Evolutionary conservation across 2,113 vertebrate species (phyloP).

Genomic region (Syrrhaptes paradoxus): DNA sequence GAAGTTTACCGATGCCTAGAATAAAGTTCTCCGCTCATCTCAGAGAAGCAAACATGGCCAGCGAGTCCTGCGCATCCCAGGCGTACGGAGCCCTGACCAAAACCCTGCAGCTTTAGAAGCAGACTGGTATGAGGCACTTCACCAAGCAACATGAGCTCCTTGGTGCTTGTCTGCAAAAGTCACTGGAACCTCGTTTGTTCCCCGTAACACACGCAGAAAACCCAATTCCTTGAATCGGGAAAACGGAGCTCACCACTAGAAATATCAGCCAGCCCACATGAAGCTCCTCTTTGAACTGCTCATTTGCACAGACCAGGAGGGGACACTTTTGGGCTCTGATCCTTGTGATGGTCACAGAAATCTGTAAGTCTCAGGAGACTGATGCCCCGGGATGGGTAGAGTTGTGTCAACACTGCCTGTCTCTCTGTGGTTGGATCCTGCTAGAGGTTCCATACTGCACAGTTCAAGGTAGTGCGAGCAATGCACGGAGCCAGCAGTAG

Average conservation of each 20-base stretch:
- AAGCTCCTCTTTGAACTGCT: neutral
- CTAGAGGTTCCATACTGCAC: neutral
- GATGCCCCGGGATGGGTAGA: neutral
- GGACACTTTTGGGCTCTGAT: neutral
- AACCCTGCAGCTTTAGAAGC: neutral
- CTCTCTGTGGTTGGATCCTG: neutral
- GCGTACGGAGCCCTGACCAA: rapidly evolving
- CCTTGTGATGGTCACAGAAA: neutral
- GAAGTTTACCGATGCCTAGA: neutral
- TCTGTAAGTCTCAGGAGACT: neutral
- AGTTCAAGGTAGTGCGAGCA: neutral
- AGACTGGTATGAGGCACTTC: neutral
- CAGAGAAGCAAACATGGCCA: neutral
- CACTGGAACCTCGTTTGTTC: neutral
- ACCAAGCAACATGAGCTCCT: neutral
- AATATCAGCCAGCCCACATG: neutral
- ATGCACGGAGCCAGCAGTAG: neutral
- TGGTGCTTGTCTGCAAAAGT: neutral
- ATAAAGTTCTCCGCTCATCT: neutral
- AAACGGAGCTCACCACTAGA: neutral
- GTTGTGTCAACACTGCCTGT: neutral
- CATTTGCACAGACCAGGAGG: neutral
- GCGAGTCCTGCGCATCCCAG: neutral
- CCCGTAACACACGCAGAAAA: neutral
- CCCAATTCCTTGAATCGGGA: neutral